A percentile compares a stretch with the other conserved stretches of the same genome.
Evolutionary conservation across 2,113 vertebrate genomes (phyloP).

Genomic region (Melanostigma gelatinosum): DNA sequence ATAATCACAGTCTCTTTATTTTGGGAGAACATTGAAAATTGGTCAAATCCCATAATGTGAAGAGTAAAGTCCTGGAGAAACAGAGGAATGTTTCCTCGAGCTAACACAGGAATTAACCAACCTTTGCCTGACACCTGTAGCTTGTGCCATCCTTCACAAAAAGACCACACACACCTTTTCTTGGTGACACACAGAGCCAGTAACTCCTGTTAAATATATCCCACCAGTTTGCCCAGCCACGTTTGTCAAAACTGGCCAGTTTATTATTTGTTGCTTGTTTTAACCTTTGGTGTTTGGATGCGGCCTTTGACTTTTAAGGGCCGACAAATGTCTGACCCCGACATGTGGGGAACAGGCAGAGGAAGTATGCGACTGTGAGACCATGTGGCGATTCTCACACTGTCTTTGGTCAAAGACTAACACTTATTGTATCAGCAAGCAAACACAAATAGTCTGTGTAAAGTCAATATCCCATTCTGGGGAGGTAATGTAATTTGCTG

Average conservation of each 20-base stretch:
- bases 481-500: constrained; percentile 66
- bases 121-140: constrained; percentile 57
- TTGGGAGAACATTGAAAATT: constrained; percentile 53
- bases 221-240: constrained; percentile 31
- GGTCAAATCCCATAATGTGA: constrained; percentile 44
- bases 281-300: constrained; percentile 69
- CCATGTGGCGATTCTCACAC: constrained; percentile 40
- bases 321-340: constrained; percentile 67
- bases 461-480: constrained; percentile 70
- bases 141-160: constrained; percentile 39
- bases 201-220: constrained; percentile 51
- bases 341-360: constrained; percentile 77
- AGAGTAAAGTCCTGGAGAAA: constrained; percentile 26
- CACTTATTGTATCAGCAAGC: background rate
- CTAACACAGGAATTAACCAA: constrained; percentile 31
- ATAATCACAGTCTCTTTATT: constrained; percentile 61
- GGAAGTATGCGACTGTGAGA: constrained; percentile 50
- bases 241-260: constrained; percentile 64
- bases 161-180: constrained; percentile 65
- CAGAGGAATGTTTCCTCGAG: constrained; percentile 22
- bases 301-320: constrained; percentile 43
- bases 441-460: constrained; percentile 19
- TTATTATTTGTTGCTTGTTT: constrained; percentile 72
- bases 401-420: background rate
- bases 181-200: constrained; percentile 9